Conservation (phyloP, 1,140 invertebrate genomes). For the Camponotus vicinus region DNA sequence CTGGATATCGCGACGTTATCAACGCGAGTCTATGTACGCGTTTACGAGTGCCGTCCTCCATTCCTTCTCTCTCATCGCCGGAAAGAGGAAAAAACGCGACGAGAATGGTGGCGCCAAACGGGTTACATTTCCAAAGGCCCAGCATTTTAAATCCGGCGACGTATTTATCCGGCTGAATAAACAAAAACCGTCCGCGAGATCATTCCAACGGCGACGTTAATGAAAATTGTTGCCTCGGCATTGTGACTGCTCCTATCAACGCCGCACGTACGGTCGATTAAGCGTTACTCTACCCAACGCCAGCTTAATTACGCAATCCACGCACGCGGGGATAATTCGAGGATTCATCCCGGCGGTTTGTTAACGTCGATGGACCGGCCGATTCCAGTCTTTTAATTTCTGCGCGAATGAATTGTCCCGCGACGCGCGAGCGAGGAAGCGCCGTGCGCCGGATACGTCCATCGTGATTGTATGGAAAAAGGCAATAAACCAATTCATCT, state of each 20-base stretch:
- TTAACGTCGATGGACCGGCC: slow-evolving; percentile 51
- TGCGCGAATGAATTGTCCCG: slow-evolving; percentile 47
- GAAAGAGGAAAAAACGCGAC: slow-evolving; percentile 48
- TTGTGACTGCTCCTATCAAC: slow-evolving; percentile 49
- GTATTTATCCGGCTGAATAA: slow-evolving; percentile 55
- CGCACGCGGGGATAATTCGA: slow-evolving; percentile 60
- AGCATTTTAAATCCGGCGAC: slow-evolving; percentile 59
- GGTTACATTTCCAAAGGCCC: slow-evolving; percentile 1
- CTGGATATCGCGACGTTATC: slow-evolving; percentile 52
- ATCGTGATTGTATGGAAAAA: slow-evolving; percentile 51
- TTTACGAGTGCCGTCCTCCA: slow-evolving; percentile 24
- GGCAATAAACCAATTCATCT: slow-evolving; percentile 66
- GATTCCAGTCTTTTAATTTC: slow-evolving; percentile 66
- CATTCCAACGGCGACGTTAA: slow-evolving; percentile 65
- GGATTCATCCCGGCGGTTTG: slow-evolving; percentile 64
- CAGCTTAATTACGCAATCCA: slow-evolving; percentile 72
- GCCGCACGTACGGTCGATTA: slow-evolving; percentile 69
- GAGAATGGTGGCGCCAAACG: slow-evolving; percentile 22
- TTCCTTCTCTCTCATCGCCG: background rate
- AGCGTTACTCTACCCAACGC: slow-evolving; percentile 67
- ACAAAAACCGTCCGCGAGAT: slow-evolving; percentile 64
- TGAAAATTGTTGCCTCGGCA: slow-evolving; percentile 61
- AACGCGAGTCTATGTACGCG: slow-evolving; percentile 29
- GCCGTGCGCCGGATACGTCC: background rate
- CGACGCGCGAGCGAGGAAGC: background rate